phyloP scores from a whole-genome alignment of 1,140 invertebrate genomes.

The Agraylea sexmaculata region DNA sequence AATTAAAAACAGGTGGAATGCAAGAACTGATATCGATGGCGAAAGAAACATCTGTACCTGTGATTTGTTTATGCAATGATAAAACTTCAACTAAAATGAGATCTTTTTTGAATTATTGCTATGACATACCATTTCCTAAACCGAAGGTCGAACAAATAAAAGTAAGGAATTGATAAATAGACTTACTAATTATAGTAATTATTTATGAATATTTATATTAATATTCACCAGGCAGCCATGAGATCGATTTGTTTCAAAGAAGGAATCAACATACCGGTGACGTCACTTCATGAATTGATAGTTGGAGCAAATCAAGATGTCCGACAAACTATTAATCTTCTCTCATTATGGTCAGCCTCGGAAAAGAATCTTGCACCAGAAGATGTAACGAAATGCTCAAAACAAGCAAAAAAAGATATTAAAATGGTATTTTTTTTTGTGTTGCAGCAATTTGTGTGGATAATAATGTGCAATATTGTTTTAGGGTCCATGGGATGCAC shows the following conservation, averaged over 20 bases:
- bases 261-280: slow-evolving; percentile 65
- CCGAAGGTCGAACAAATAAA: slow-evolving; percentile 85
- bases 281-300: slow-evolving; percentile 75
- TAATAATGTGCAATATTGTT: slow-evolving; percentile 10
- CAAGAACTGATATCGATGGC: slow-evolving; percentile 90
- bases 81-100: slow-evolving; percentile 88
- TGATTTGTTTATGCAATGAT: slow-evolving; percentile 99
- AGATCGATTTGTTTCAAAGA: slow-evolving; percentile 89
- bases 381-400: slow-evolving; percentile 40
- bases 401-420: slow-evolving; percentile 63
- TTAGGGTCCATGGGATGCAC: slow-evolving; percentile 87
- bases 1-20: slow-evolving; percentile 81
- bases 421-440: slow-evolving; percentile 49
- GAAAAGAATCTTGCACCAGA: slow-evolving; percentile 40
- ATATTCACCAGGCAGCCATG: slow-evolving; percentile 64
- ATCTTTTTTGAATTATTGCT: slow-evolving; percentile 88
- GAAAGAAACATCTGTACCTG: slow-evolving; percentile 80
- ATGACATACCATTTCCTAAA: slow-evolving; percentile 75
- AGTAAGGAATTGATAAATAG: slow-evolving; percentile 41
- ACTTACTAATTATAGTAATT: background rate
- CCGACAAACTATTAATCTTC: slow-evolving; percentile 81
- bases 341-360: slow-evolving; percentile 63
- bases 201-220: background rate
- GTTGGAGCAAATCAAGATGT: slow-evolving; percentile 84
- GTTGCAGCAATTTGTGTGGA: background rate